Evolutionary conservation across 1,140 invertebrate genomes (phyloP), one percentile per base, ranked within the genome.

Genomic region (Samia ricini): DNA sequence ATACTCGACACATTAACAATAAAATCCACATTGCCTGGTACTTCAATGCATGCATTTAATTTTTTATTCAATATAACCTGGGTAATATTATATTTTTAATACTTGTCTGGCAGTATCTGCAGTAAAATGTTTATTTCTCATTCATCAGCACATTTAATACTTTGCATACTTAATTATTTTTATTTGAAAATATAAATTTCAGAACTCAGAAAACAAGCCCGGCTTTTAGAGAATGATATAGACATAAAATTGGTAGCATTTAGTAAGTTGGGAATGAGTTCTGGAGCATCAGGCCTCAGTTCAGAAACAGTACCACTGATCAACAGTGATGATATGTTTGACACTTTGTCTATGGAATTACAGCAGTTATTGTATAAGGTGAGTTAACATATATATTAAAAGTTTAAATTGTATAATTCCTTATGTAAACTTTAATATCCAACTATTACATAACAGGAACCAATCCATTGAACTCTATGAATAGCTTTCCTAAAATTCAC

Each of bases 141-240:
- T 15, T 19, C 12, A 49, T 49, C 15, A 49, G 19, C 19, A 49
- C 4, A 5, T 49, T n/a, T 4, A 36, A 36, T 36, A 36, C 15
- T 4, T n/a, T 19, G 19, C 12, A 15, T 49, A 4, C 12, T 49
- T 49, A 5, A 19, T 19, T 15, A 3, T 5, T 49, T 3, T 26
- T 26, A 26, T 26, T 26, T 26, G 3, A 26, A 26, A 26, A 8
- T 42, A 42, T 58, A 60, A 24, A 23, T 81, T 92, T 59, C 76
- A 99, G 98, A 98, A 90, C 91, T 99, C 51, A 92, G 98, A 52
- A 98, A 98, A 83, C 96, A 98, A 89, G 98, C 98, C 0, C 92
- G 98, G 63, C 94, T 96, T 66, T 89, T 99, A 23, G 98, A 99
- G 92, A 99, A 98, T 94, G 98, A 99, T 85, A 98, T 99, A 68